Base-by-base conservation (phyloP, 2,797 vertebrate species). In the Cossypha dichroa region DNA sequence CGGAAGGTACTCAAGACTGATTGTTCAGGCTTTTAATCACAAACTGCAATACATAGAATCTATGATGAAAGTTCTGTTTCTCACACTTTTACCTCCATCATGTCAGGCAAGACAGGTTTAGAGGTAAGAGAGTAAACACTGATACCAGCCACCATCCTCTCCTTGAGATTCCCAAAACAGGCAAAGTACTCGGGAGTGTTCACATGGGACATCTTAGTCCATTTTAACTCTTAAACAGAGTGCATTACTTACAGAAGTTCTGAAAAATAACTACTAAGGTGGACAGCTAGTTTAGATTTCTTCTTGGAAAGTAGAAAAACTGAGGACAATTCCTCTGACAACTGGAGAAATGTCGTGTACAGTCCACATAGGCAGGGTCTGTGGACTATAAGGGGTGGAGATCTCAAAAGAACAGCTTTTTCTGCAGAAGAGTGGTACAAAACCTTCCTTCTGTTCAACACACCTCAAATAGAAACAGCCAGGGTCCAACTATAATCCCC, bases 371-470 rank as follows among this genome's bases (percentile, higher is more conserved):
- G 6, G 7, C 11, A 60, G 26, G 9, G 11, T 52, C 21, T 79
- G 45, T 19, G 33, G 16, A 6, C n/a, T 60, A 3, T 3, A 43
- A n/a, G 9, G 15, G 26, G 10, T 13, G 3, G 1, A 2, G 6
- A 75, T 45, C 55, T 58, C 41, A 58, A 43, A 83, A 72, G 2
- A 54, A 14, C 5, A 31, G 4, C 8, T 40, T 78, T 23, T 28
- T 55, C 40, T 15, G 6, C 6, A 66, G 9, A 69, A 54, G 6
- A 51, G 48, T 26, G 5, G 8, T 26, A 25, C 14, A 51, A 88
- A 72, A 29, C 31, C 31, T 67, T 58, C 14, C 33, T 76, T n/a
- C 48, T 49, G 20, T 25, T 15, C 48, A 45, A 15, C n/a, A 63
- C 9, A 45, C 11, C 19, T 85, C 75, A 28, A n/a, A 73, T 0